A percentile compares a stretch with the other conserved stretches of the same genome.
Conservation (phyloP, 2,888 invertebrate genomes). For the Polydrusus pterygomalis region DNA sequence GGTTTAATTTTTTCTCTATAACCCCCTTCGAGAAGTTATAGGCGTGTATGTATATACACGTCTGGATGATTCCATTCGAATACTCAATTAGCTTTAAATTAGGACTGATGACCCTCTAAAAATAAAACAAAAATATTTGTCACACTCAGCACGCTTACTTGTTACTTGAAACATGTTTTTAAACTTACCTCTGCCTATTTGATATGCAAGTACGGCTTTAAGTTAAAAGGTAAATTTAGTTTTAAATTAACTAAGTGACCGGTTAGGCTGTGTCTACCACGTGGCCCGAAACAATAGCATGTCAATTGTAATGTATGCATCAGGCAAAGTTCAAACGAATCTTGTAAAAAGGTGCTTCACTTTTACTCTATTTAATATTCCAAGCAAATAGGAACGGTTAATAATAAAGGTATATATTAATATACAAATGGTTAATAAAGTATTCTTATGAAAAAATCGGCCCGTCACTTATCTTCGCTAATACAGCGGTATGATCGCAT, state of each 20-base stretch:
- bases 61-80: no score
- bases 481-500: no score
- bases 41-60: no score
- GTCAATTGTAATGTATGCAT: constrained; percentile 44
- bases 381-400: constrained; percentile 11
- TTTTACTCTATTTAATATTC: constrained; percentile 30
- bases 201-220: constrained; percentile 34
- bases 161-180: constrained; percentile 34
- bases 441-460: no score
- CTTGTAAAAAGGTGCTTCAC: constrained; percentile 50
- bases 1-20: no score
- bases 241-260: constrained; percentile 38
- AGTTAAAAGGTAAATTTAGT: constrained; percentile 38
- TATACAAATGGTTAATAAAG: no score
- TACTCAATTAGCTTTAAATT: no score
- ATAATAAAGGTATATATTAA: not conserved
- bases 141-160: constrained; percentile 1
- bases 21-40: no score
- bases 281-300: constrained; percentile 47
- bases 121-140: constrained; percentile 1
- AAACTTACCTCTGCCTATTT: constrained; percentile 39
- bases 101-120: no score
- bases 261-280: constrained; percentile 44
- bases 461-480: no score
- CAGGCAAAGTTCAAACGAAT: constrained; percentile 45